Conservation (phyloP, 2,797 vertebrate genomes). For the Clarias fuscus region DNA sequence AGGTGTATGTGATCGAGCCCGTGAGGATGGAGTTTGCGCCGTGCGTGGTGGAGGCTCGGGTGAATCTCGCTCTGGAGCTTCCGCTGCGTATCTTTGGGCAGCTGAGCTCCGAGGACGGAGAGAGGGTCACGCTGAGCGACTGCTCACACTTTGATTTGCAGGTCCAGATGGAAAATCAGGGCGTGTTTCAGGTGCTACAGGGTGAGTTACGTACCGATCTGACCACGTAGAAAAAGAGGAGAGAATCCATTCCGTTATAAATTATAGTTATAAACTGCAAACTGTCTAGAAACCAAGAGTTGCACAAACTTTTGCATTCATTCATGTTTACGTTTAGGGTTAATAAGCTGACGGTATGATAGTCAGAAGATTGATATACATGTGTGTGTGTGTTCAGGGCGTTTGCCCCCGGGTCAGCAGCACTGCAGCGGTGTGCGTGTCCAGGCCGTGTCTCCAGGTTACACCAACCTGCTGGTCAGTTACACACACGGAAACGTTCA, state of each 20-base stretch:
- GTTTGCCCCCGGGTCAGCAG: constrained; percentile 68
- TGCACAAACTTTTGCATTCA: not conserved
- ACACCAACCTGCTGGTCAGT: constrained; percentile 76
- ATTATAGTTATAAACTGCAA: no score
- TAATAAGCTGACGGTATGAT: not conserved
- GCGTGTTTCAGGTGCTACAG: constrained; percentile 80
- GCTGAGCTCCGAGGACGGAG: constrained; percentile 60
- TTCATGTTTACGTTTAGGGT: no score
- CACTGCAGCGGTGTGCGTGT: constrained; percentile 80
- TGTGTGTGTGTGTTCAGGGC: constrained; percentile 60
- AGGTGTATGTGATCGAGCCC: constrained; percentile 92
- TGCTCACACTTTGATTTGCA: constrained; percentile 90
- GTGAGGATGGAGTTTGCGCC: constrained; percentile 89
- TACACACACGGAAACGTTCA: constrained; percentile 79
- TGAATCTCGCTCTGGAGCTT: constrained; percentile 83
- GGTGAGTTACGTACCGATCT: constrained; percentile 70
- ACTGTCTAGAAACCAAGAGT: no score
- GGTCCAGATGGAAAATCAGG: constrained; percentile 83
- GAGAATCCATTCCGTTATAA: no score
- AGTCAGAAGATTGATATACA: not conserved
- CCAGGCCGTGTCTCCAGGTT: constrained; percentile 80
- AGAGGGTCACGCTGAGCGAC: constrained; percentile 85
- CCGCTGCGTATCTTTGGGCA: constrained; percentile 86
- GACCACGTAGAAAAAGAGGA: not conserved
- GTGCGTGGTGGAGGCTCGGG: constrained; percentile 82